These are phyloP conservation scores for Neosalanx taihuensis DNA, from an alignment of 2,797 vertebrate species.

Conservation along the genomic window DNA sequence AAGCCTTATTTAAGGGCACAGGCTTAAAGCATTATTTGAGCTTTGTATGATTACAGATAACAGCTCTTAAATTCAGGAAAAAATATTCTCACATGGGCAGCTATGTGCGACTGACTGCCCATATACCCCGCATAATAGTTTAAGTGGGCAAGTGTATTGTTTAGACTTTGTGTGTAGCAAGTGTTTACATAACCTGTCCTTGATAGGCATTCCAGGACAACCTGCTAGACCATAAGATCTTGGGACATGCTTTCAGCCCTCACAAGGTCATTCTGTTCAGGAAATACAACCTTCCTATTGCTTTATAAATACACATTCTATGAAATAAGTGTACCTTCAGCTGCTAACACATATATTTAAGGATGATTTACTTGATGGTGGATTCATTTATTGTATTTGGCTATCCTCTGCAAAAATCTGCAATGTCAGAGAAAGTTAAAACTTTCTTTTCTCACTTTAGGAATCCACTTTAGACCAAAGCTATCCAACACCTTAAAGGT, in stretches of 20 bases:
- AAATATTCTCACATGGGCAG: neutral
- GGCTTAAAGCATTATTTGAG: slow-evolving; percentile 3
- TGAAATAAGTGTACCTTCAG: too few relatives aligned
- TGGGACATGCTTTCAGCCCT: neutral
- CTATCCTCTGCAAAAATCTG: neutral
- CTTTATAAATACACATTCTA: neutral
- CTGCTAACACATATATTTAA: too few relatives aligned
- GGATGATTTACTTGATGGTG: too few relatives aligned
- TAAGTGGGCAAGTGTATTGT: slow-evolving; percentile 11
- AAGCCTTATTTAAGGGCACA: slow-evolving; percentile 10
- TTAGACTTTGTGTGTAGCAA: neutral
- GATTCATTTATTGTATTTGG: too few relatives aligned
- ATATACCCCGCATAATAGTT: neutral
- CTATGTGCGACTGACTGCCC: neutral
- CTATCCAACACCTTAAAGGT: neutral
- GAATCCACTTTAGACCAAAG: neutral
- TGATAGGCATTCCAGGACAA: neutral
- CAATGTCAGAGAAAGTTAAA: neutral
- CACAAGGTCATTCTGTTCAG: neutral
- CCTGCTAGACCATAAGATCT: neutral
- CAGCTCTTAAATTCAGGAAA: neutral
- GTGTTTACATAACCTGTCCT: slow-evolving; percentile 46
- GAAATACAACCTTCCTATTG: neutral
- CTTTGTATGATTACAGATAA: slow-evolving; percentile 7
- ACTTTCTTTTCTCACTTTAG: neutral